phyloP scores from a whole-genome alignment of 2,113 vertebrate genomes.

The Pterocles gutturalis region DNA sequence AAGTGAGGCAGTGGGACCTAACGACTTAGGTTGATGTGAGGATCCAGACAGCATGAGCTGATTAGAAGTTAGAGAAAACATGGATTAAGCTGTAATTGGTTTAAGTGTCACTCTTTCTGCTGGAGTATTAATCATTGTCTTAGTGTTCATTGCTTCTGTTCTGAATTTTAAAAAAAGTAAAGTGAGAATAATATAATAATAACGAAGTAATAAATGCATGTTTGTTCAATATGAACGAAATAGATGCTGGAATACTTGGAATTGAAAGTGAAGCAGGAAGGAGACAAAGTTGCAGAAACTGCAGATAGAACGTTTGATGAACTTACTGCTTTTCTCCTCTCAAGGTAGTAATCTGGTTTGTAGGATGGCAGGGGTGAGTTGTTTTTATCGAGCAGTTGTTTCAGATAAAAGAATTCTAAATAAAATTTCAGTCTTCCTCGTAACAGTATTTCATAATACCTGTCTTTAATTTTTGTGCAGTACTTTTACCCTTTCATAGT shows the following conservation, averaged over 20 bases:
- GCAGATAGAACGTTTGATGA: slow-evolving; percentile 63
- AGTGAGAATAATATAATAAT: not conserved
- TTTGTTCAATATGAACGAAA: slow-evolving; percentile 8
- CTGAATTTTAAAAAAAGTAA: not conserved
- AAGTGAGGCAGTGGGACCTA: not conserved
- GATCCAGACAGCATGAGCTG: not conserved
- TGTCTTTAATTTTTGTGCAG: not conserved
- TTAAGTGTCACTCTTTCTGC: not conserved
- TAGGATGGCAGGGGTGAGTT: not conserved
- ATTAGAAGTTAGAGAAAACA: not conserved
- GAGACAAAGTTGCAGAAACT: slow-evolving; percentile 34
- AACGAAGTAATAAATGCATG: not conserved
- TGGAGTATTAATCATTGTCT: not conserved
- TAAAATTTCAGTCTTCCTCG: not conserved
- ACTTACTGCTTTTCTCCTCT: slow-evolving; percentile 64
- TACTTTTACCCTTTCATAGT: not conserved
- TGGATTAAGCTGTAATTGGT: not conserved
- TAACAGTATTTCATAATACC: not conserved
- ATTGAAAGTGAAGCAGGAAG: slow-evolving; percentile 56
- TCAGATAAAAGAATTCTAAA: not conserved
- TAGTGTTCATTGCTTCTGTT: not conserved
- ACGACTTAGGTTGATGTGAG: not conserved
- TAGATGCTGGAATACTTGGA: slow-evolving; percentile 71
- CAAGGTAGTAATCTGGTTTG: slow-evolving; percentile 68
- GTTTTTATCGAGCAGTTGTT: not conserved